A percentile compares a stretch with the other conserved stretches of the same genome.
Conservation (phyloP, 2,888 invertebrate genomes). For the Dasysyrphus tricinctus region DNA sequence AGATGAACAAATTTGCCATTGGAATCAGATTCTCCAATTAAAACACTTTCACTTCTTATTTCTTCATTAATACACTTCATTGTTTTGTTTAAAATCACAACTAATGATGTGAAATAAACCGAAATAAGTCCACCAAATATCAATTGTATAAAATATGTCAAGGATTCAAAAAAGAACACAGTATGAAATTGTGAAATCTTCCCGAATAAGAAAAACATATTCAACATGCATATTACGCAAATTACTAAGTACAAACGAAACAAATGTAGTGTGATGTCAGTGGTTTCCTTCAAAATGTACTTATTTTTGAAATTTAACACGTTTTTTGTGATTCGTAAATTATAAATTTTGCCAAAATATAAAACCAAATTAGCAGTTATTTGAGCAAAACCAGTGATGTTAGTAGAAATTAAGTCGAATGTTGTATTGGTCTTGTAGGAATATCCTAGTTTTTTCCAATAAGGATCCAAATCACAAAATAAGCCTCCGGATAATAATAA, state of each 20-base stretch:
- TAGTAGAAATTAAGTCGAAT: neutral
- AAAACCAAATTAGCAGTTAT: neutral
- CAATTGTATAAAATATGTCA: neutral
- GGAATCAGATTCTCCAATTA: neutral
- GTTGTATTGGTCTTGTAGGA: neutral
- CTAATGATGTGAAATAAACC: conserved; percentile 7
- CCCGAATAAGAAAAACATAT: neutral
- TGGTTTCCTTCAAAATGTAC: neutral
- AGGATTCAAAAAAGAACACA: neutral
- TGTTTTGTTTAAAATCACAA: neutral
- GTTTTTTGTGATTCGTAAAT: neutral
- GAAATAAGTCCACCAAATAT: conserved; percentile 7
- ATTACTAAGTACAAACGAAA: neutral
- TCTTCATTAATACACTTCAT: neutral
- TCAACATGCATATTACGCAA: neutral
- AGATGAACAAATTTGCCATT: neutral
- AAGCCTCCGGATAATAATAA: neutral
- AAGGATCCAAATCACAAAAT: neutral
- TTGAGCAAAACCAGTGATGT: neutral
- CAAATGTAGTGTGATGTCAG: neutral
- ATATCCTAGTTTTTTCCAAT: neutral
- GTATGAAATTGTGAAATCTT: neutral
- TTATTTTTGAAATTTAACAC: neutral
- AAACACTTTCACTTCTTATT: neutral
- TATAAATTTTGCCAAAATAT: neutral